phyloP scores from a whole-genome alignment of 2,888 invertebrate genomes.

The Yponomeuta cagnagella region DNA sequence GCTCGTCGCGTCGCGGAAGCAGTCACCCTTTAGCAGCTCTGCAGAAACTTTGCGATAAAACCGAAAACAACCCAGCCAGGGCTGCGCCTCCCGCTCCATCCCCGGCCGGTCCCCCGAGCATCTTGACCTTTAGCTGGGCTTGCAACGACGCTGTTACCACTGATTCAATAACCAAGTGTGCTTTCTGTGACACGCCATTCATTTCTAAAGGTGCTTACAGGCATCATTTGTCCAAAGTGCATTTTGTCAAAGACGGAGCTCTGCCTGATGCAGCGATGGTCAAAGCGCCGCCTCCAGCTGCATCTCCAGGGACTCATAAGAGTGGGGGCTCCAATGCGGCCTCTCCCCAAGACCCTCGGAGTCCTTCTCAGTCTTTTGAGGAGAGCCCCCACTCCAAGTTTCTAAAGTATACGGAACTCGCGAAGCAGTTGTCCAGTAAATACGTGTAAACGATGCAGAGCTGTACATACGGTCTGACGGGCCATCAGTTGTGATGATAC shows the following conservation, averaged over 20 bases:
- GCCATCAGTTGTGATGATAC: conserved; percentile 81
- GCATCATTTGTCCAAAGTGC: conserved; percentile 96
- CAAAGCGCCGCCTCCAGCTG: conserved; percentile 69
- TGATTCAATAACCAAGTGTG: conserved; percentile 94
- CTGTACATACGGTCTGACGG: conserved; percentile 41
- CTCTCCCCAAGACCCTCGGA: conserved; percentile 75
- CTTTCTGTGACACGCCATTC: conserved; percentile 96
- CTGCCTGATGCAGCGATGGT: conserved; percentile 84
- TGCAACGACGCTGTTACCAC: conserved; percentile 94
- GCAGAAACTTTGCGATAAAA: conserved; percentile 97
- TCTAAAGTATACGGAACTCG: conserved; percentile 98
- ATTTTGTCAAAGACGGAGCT: conserved; percentile 94
- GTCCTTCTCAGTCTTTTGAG: conserved; percentile 81
- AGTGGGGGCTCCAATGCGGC: conserved; percentile 58
- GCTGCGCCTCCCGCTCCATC: conserved; percentile 63
- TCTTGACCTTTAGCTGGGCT: conserved; percentile 95
- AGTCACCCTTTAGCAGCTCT: conserved; percentile 95
- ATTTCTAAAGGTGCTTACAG: conserved; percentile 97
- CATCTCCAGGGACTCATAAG: conserved; percentile 63
- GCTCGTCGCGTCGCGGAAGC: conserved; percentile 79
- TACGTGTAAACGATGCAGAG: conserved; percentile 81
- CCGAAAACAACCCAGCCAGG: conserved; percentile 84
- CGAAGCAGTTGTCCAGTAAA: conserved; percentile 98
- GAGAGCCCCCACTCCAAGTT: conserved; percentile 98
- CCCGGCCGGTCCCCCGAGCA: conserved; percentile 85